A percentile compares a stretch with the other conserved stretches of the same genome.
phyloP scores from a whole-genome alignment of 2,888 invertebrate species.

The Machimus rusticus region DNA sequence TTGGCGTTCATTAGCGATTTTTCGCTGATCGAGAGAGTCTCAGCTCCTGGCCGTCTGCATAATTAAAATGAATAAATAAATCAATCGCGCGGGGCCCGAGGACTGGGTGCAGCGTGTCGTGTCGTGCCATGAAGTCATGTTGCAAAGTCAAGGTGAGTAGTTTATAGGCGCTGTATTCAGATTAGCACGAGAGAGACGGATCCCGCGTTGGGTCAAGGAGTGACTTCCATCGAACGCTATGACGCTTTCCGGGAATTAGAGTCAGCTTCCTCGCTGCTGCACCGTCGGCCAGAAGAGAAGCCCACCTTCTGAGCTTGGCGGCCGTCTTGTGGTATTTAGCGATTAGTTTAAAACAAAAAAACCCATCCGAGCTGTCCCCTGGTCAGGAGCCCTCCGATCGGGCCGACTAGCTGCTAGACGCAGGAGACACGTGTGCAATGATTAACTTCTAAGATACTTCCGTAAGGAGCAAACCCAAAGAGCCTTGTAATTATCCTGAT shows the following conservation, averaged over 20 bases:
- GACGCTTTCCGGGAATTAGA: background rate
- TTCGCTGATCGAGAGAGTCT: background rate
- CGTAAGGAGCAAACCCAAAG: slow-evolving; percentile 12
- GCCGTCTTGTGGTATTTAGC: background rate
- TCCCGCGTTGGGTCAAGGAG: background rate
- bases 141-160: slow-evolving; percentile 47
- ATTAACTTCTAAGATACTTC: background rate
- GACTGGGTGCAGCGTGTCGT: slow-evolving; percentile 22
- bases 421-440: slow-evolving; percentile 20
- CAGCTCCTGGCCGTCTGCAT: slow-evolving; percentile 8
- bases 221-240: background rate
- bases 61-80: slow-evolving; percentile 28
- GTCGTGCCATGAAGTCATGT: slow-evolving; percentile 43
- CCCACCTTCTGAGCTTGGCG: background rate
- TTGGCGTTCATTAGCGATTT: slow-evolving; percentile 18
- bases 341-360: background rate
- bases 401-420: background rate
- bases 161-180: slow-evolving; percentile 35
- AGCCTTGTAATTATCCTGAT: slow-evolving; percentile 10
- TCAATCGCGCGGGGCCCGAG: background rate
- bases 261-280: background rate
- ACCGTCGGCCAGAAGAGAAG: background rate
- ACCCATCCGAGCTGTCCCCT: background rate
- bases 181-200: slow-evolving; percentile 11
- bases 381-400: background rate